Evolutionary conservation across 2,113 vertebrate species (phyloP), one percentile per base, ranked within the genome.

Genomic region (Bubo blakistoni): DNA sequence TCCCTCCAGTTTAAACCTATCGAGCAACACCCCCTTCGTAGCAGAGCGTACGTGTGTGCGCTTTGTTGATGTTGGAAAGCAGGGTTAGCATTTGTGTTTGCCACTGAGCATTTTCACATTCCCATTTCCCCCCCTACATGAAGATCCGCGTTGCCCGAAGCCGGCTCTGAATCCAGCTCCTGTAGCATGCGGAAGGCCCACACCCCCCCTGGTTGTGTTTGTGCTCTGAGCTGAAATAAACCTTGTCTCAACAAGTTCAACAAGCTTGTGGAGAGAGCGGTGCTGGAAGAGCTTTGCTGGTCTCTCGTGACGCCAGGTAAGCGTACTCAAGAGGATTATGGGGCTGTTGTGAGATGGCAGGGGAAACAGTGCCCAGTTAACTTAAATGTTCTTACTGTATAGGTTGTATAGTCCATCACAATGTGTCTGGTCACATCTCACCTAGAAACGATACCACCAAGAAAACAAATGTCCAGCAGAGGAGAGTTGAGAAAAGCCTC

Each of bases 111-210:
- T 54, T 30, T 46, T 36, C 57, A 34, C 6, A 6, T 49, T 71
- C n/a, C 63, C 12, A 1, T 27, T 34, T n/a, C 27, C 36, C n/a
- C 26, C 1, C 3, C 40, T 42, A 12, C 16, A 20, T 2, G 1
- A 47, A 67, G 49, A 18, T 9, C 0, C 0, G 0, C 1, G 0
- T 8, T 62, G 30, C 21, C 38, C 4, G 1, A 81, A 74, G 44
- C 44, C 1, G 0, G 7, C 38, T 58, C 38, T 40, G 32, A 59
- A 66, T 8, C 34, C 59, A 66, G 19, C 29, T 30, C 6, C 2
- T 27, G 36, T 5, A 22, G 10, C 2, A 0, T 5, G 14, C 2
- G 1, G 74, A 16, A 30, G 30, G 20, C n/a, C 63, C 4, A 0
- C 57, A 11, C 20, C 7, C 62, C 13, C 26, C 36, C 3, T 38